phyloP scores from a whole-genome alignment of 2,888 invertebrate genomes.

The Tinea pellionella region DNA sequence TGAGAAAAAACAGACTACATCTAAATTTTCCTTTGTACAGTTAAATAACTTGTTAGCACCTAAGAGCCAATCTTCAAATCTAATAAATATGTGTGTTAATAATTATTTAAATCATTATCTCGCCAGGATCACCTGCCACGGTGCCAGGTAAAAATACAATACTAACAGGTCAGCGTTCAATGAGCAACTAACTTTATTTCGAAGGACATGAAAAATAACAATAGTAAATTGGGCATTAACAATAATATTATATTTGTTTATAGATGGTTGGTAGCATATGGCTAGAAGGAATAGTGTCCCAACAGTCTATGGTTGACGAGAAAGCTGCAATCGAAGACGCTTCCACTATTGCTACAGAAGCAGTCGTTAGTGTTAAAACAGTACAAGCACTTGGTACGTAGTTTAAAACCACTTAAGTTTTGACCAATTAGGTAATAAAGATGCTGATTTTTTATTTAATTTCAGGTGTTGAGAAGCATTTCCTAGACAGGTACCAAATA shows the following conservation, averaged over 20 bases:
- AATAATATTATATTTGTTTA: not conserved
- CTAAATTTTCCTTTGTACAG: too few relatives aligned
- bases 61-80: too few relatives aligned
- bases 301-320: slow-evolving; percentile 69
- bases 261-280: slow-evolving; percentile 71
- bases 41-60: too few relatives aligned
- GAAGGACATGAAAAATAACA: too few relatives aligned
- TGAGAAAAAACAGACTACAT: too few relatives aligned
- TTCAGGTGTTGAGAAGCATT: slow-evolving; percentile 64
- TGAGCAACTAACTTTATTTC: too few relatives aligned
- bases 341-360: slow-evolving; percentile 74
- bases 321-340: slow-evolving; percentile 72
- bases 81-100: too few relatives aligned
- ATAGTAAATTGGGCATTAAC: too few relatives aligned
- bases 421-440: not conserved
- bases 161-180: too few relatives aligned
- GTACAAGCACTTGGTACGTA: slow-evolving; percentile 71
- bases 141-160: too few relatives aligned
- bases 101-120: too few relatives aligned
- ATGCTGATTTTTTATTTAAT: not conserved
- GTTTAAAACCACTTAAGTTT: not conserved
- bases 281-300: slow-evolving; percentile 71
- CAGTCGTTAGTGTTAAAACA: slow-evolving; percentile 74
- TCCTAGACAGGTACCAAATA: slow-evolving; percentile 64
- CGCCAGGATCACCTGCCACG: too few relatives aligned